These are phyloP conservation scores for Maniola jurtina DNA, from an alignment of 1,140 invertebrate genomes.

Conservation along the genomic window DNA sequence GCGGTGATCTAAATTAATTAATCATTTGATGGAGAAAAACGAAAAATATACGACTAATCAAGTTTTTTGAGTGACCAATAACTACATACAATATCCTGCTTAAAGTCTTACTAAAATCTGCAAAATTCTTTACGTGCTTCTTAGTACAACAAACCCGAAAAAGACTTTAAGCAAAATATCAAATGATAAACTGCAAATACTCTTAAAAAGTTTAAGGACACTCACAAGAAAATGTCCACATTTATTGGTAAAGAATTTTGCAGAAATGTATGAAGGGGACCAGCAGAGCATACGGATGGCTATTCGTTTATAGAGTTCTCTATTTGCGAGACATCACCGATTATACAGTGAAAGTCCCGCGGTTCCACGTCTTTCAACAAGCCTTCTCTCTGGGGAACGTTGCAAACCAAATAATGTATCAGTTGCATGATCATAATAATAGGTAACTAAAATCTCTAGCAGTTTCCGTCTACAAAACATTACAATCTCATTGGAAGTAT, in stretches of 20 bases:
- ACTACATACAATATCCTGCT: conserved; percentile 39
- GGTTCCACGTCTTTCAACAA: conserved; percentile 70
- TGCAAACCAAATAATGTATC: conserved; percentile 1
- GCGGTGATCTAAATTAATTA: no score
- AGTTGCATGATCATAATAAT: no score
- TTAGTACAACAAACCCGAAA: conserved; percentile 16
- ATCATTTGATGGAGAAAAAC: no score
- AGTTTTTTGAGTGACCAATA: background rate
- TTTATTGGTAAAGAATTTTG: conserved; percentile 73
- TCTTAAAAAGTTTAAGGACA: conserved; percentile 38
- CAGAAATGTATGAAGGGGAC: conserved; percentile 47
- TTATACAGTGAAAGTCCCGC: conserved; percentile 68
- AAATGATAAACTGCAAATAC: conserved; percentile 27
- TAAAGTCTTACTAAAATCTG: conserved; percentile 64
- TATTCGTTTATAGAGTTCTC: conserved; percentile 51
- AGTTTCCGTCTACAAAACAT: no score
- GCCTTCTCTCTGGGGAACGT: conserved; percentile 60
- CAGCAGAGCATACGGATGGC: conserved; percentile 21
- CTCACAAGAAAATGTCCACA: conserved; percentile 52
- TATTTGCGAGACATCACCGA: conserved; percentile 70
- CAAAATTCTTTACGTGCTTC: conserved; percentile 71
- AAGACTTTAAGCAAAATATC: conserved; percentile 74
- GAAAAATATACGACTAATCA: no score
- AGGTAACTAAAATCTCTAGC: no score
- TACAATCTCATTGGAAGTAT: no score